Evolutionary conservation across 2,888 invertebrate genomes (phyloP).

Genomic region (Heliconius ethilla): DNA sequence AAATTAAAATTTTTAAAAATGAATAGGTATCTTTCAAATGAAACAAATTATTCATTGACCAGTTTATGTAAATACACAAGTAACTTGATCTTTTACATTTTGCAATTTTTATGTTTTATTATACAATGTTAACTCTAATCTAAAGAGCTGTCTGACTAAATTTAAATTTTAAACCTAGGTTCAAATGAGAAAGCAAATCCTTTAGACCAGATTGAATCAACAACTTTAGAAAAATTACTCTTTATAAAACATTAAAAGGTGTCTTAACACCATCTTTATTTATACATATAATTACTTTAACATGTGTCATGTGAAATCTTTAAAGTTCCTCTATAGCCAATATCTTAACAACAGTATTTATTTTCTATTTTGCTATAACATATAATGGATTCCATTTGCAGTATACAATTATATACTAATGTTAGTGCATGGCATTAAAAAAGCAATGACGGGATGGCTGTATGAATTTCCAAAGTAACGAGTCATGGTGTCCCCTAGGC

Average conservation of each 20-base stretch:
- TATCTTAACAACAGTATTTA: constrained; percentile 43
- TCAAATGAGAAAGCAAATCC: constrained; percentile 66
- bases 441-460: constrained; percentile 58
- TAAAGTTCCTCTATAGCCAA: constrained; percentile 50
- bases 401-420: constrained; percentile 54
- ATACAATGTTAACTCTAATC: constrained; percentile 73
- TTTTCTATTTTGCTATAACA: constrained; percentile 54
- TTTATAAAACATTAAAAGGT: constrained; percentile 58
- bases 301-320: constrained; percentile 52
- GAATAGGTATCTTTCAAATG: constrained; percentile 48
- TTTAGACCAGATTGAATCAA: constrained; percentile 64
- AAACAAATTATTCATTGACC: constrained; percentile 61
- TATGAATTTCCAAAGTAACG: constrained; percentile 71
- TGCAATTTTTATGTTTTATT: constrained; percentile 75
- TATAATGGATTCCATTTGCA: constrained; percentile 57
- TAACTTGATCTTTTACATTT: constrained; percentile 74
- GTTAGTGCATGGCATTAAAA: constrained; percentile 54
- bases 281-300: constrained; percentile 54
- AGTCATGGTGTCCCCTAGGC: constrained; percentile 53
- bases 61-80: constrained; percentile 70
- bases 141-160: constrained; percentile 74
- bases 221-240: constrained; percentile 70
- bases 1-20: background rate
- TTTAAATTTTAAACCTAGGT: constrained; percentile 65
- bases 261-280: constrained; percentile 57